A percentile compares a stretch with the other conserved stretches of the same genome.
Evolutionary conservation across 2,113 vertebrate genomes (phyloP).

Genomic region (Antechinus stuartii): DNA sequence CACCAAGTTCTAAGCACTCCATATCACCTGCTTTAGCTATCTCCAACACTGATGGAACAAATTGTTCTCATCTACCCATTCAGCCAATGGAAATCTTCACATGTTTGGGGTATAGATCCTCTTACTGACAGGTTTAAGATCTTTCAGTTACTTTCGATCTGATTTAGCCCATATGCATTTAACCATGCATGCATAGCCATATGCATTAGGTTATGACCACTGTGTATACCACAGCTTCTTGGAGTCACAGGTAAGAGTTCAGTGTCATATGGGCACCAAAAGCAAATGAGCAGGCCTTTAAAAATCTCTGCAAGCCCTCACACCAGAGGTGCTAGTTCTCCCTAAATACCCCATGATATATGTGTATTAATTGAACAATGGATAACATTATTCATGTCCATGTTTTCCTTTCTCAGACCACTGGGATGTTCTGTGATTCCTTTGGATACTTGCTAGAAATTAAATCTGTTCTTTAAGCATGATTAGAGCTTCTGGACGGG

Average conservation of each 20-base stretch:
- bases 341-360: neutral
- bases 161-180: neutral
- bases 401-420: neutral
- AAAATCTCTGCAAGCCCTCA: neutral
- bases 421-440: neutral
- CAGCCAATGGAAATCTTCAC: neutral
- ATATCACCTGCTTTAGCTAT: neutral
- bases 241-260: neutral
- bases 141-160: neutral
- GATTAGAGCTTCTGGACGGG: neutral
- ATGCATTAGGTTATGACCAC: neutral
- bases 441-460: slow-evolving; percentile 31
- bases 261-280: neutral
- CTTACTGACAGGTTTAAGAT: too few relatives aligned
- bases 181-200: too few relatives aligned
- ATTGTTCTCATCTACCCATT: neutral
- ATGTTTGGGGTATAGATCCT: neutral
- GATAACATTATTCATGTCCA: neutral
- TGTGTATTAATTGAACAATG: neutral
- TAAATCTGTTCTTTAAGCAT: slow-evolving; percentile 9
- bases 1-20: neutral
- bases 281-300: neutral
- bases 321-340: neutral
- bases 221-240: neutral
- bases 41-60: neutral